phyloP scores from a whole-genome alignment of 2,888 invertebrate species.

The Dexiosoma caninum region DNA sequence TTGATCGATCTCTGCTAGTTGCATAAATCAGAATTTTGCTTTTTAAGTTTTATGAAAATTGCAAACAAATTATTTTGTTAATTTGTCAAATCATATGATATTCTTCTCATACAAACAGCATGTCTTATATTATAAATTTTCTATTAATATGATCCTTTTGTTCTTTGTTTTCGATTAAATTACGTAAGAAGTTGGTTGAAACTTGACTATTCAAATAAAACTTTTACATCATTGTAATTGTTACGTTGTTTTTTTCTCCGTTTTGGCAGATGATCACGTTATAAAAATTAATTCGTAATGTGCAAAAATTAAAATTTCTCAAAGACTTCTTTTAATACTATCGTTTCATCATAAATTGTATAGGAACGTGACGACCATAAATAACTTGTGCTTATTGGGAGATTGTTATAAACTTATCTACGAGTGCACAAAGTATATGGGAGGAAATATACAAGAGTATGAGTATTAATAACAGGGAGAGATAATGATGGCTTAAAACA shows the following conservation, averaged over 20 bases:
- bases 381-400: slow-evolving; percentile 40
- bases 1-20: too few species aligned
- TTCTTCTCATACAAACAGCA: too few species aligned
- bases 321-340: background rate
- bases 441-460: background rate
- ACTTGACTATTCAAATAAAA: slow-evolving; percentile 15
- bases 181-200: background rate
- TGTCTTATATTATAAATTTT: slow-evolving; percentile 7
- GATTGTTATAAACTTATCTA: background rate
- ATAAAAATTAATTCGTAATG: slow-evolving; percentile 56
- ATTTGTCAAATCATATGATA: too few species aligned
- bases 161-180: background rate
- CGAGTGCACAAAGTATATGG: slow-evolving; percentile 10
- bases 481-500: background rate
- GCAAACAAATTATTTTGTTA: too few species aligned
- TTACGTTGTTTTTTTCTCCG: too few species aligned
- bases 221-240: background rate
- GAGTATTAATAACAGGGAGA: background rate
- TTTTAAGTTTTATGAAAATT: too few species aligned
- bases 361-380: slow-evolving; percentile 54
- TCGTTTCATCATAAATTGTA: slow-evolving; percentile 48
- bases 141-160: background rate
- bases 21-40: too few species aligned
- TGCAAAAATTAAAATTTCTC: slow-evolving; percentile 25
- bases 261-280: slow-evolving; percentile 23